These are phyloP conservation scores for Periophthalmus modestus DNA, from an alignment of 2,113 vertebrate species.

Conservation along the genomic window DNA sequence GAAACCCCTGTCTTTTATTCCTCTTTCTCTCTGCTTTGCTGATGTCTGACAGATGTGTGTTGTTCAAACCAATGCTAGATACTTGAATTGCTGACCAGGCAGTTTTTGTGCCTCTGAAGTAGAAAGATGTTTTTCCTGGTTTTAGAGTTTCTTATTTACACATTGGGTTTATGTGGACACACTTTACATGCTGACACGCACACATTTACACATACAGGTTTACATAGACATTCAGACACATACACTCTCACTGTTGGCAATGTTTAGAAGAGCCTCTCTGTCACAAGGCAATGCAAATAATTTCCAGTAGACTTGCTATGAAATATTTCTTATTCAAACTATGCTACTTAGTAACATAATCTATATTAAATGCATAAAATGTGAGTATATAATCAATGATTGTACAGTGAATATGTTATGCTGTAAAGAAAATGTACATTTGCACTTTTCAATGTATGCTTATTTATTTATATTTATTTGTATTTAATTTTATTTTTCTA, in stretches of 20 bases:
- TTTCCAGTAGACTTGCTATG: conserved; percentile 75
- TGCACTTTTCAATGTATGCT: conserved; percentile 74
- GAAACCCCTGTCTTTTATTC: conserved; percentile 13
- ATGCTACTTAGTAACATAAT: conserved; percentile 75
- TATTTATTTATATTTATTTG: conserved; percentile 66
- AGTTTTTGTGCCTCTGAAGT: conserved; percentile 68
- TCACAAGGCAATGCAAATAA: conserved; percentile 75
- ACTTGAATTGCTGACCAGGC: conserved; percentile 72
- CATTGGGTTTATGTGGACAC: conserved; percentile 54
- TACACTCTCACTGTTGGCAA: conserved; percentile 29
- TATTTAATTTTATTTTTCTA: conserved; percentile 73
- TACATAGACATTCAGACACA: conserved; percentile 11
- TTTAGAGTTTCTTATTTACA: conserved; percentile 64
- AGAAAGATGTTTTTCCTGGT: conserved; percentile 59
- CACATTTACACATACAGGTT: conserved; percentile 22
- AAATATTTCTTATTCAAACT: conserved; percentile 75
- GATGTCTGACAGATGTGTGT: conserved; percentile 65
- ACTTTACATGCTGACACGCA: conserved; percentile 33
- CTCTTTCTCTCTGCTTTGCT: conserved; percentile 59
- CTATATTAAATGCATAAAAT: conserved; percentile 76
- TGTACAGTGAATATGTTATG: conserved; percentile 81
- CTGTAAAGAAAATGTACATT: conserved; percentile 78
- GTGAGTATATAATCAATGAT: conserved; percentile 78
- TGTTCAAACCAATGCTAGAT: conserved; percentile 68
- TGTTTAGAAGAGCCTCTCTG: conserved; percentile 66